Evolutionary conservation across 2,797 vertebrate genomes (phyloP).

Genomic region (Smutsia temminckii): DNA sequence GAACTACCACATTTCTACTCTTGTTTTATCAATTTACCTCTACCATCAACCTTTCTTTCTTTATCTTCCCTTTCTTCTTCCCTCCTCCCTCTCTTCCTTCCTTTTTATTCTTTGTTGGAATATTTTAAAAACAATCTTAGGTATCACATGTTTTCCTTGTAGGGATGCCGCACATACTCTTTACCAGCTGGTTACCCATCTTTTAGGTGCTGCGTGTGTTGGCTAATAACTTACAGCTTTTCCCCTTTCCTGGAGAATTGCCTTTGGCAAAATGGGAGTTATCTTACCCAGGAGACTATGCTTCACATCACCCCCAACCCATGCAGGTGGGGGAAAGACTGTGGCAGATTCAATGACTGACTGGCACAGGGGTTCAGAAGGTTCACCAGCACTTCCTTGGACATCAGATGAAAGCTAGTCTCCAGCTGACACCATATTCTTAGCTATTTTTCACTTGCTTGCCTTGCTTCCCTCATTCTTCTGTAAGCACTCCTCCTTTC

Average conservation of each 20-base stretch:
- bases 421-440: not conserved
- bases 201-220: not conserved
- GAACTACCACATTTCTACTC: not conserved
- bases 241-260: not conserved
- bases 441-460: not conserved
- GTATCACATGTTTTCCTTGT: not conserved
- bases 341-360: not conserved
- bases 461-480: not conserved
- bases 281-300: not conserved
- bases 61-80: not conserved
- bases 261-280: not conserved
- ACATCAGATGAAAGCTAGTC: not conserved
- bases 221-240: not conserved
- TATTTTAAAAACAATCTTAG: not conserved
- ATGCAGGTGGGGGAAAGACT: not conserved
- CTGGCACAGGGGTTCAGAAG: not conserved
- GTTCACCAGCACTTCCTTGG: not conserved
- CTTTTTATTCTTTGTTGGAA: not conserved
- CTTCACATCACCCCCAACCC: fast-evolving
- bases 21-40: not conserved
- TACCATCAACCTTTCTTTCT: not conserved
- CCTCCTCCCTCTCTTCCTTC: not conserved
- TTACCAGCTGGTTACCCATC: not conserved
- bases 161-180: not conserved
- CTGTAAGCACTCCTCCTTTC: too few species aligned